Evolutionary conservation across 2,888 invertebrate species (phyloP).

Genomic region (Synergus itoensis): DNA sequence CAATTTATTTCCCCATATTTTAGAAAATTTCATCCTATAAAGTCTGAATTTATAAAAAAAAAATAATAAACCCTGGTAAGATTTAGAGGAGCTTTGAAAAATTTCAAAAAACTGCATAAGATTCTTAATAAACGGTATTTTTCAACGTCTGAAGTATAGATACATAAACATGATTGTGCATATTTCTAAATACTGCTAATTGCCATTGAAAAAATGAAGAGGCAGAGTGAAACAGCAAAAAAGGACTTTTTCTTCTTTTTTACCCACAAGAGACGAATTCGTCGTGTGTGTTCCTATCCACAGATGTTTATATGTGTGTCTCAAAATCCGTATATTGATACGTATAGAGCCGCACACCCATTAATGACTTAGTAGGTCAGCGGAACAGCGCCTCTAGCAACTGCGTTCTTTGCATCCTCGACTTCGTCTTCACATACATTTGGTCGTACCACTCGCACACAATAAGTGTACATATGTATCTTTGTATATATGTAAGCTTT

Average conservation of each 20-base stretch:
- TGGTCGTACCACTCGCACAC: not conserved
- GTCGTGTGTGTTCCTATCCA: too few species aligned
- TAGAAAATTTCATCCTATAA: too few species aligned
- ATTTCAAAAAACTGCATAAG: too few species aligned
- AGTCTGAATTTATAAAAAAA: too few species aligned
- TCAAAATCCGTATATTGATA: slow-evolving; percentile 51
- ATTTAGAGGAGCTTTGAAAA: too few species aligned
- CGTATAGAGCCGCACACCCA: slow-evolving; percentile 56
- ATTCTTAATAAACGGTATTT: too few species aligned
- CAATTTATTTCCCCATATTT: too few species aligned
- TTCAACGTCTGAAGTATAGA: too few species aligned
- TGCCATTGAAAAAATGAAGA: slow-evolving; percentile 46
- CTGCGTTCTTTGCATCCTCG: slow-evolving; percentile 71
- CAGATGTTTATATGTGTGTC: slow-evolving; percentile 1
- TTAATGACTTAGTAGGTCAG: slow-evolving; percentile 71
- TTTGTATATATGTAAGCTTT: slow-evolving; percentile 33
- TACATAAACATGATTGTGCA: slow-evolving; percentile 11
- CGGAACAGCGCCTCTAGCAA: slow-evolving; percentile 77
- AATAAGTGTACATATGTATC: slow-evolving; percentile 35
- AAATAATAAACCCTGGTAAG: too few species aligned
- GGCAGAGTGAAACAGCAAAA: slow-evolving; percentile 47
- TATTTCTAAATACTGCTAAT: slow-evolving; percentile 56
- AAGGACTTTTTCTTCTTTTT: slow-evolving; percentile 51
- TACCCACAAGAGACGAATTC: too few species aligned
- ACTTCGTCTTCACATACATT: slow-evolving; percentile 55